phyloP scores from a whole-genome alignment of 2,113 vertebrate species.

The Clarias macrocephalus region DNA sequence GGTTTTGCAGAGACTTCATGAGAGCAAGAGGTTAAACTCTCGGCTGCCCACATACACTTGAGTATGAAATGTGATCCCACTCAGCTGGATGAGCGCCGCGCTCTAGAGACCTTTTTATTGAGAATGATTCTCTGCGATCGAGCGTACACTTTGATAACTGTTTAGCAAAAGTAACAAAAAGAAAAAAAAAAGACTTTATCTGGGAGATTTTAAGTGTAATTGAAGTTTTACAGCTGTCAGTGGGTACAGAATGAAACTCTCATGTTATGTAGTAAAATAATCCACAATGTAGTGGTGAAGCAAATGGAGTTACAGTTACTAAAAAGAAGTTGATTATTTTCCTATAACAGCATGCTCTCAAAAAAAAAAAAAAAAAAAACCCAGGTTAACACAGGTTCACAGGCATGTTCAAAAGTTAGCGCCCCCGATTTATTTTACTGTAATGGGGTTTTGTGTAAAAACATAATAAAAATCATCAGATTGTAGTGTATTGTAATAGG shows the following conservation, averaged over 20 bases:
- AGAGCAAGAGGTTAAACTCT: conserved; percentile 36
- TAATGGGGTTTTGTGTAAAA: too few species aligned
- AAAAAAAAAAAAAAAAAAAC: too few species aligned
- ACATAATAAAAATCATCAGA: too few species aligned
- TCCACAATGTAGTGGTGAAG: not conserved
- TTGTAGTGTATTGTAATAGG: too few species aligned
- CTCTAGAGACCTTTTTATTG: conserved; percentile 24
- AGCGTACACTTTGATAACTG: not conserved
- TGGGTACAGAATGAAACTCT: not conserved
- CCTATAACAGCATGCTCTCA: not conserved
- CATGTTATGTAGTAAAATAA: not conserved
- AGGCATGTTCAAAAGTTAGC: too few species aligned
- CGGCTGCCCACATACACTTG: conserved; percentile 40
- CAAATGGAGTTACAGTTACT: not conserved
- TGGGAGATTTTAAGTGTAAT: not conserved
- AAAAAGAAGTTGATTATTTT: too few species aligned
- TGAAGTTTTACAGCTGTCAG: not conserved
- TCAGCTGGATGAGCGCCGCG: conserved; percentile 21
- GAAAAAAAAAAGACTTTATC: not conserved
- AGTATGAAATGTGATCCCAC: conserved; percentile 45
- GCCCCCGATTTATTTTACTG: too few species aligned
- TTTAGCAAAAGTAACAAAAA: not conserved
- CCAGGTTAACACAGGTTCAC: too few species aligned
- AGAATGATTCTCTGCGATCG: conserved; percentile 14
- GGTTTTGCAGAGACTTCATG: conserved; percentile 15